Evolutionary conservation across 2,797 vertebrate genomes (phyloP).

Genomic region (Morus bassanus): DNA sequence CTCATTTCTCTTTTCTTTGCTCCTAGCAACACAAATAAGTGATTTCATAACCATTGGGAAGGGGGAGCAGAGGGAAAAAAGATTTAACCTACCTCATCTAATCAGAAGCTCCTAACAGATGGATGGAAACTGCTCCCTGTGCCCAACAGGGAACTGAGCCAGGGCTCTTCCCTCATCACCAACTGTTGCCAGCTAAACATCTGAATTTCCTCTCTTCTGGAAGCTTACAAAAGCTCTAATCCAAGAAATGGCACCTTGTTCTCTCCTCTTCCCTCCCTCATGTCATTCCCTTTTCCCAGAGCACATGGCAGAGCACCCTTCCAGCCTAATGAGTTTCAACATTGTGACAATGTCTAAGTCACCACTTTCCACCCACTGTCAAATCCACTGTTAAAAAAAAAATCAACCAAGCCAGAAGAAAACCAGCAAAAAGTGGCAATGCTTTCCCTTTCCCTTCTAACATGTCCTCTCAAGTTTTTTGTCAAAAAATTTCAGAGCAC

Average conservation of each 20-base stretch:
- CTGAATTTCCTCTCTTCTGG: constrained; percentile 43
- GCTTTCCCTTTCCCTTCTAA: neutral
- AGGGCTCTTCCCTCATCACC: constrained; percentile 29
- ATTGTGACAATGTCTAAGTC: neutral
- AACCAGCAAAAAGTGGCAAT: neutral
- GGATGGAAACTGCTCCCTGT: constrained; percentile 30
- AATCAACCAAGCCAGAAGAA: neutral
- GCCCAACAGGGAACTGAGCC: constrained; percentile 40
- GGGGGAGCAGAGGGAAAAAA: neutral
- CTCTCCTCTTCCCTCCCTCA: neutral
- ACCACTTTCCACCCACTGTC: neutral
- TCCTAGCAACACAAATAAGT: constrained; percentile 48
- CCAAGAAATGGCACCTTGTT: neutral
- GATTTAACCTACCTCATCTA: constrained; percentile 54
- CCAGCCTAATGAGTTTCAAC: neutral
- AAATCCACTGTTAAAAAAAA: neutral
- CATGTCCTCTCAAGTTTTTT: neutral
- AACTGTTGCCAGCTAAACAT: constrained; percentile 49
- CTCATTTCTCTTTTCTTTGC: constrained; percentile 30
- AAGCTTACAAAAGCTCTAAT: neutral
- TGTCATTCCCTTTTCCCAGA: neutral
- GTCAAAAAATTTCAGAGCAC: neutral
- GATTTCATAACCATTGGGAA: constrained; percentile 32
- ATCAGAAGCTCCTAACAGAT: constrained; percentile 57
- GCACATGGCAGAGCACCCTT: neutral